Base-by-base conservation (phyloP, 2,113 vertebrate species). In the Stegostoma tigrinum region DNA sequence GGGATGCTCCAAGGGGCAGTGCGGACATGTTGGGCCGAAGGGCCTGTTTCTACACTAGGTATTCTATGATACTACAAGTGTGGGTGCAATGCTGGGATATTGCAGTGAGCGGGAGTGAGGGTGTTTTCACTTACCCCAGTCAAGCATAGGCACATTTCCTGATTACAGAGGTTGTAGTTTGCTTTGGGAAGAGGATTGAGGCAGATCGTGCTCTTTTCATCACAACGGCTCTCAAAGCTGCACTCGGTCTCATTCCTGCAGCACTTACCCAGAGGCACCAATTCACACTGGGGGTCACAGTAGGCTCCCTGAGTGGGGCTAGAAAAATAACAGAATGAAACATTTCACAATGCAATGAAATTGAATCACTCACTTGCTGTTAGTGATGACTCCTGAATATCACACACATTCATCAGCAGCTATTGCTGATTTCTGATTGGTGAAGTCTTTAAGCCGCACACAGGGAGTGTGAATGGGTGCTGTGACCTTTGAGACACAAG, bases 231-330 rank as follows among this genome's bases (percentile, higher is more conserved):
- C 42, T 96, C 96, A 61, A 95, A 96, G 85, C 96, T 97, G 86
- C 98, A 98, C 85, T 98, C 98, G 0, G 97, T 97, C 94, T 97
- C 98, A 3, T 97, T 96, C 1, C 97, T 96, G 94, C 98, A 98
- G 70, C 5, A 95, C 68, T 96, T 91, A 12, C 96, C 96, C 0
- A 5, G 34, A 0, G 96, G 75, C 96, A 97, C 98, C 27, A 98
- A 97, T 42, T 42, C 86, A 95, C 98, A 98, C 0, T 95, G 34
- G 24, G 96, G 96, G 90, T 96, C 95, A 95, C 98, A 98, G 96
- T 98, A 98, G 42, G 97, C 96, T 72, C 98, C 98, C 96, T 98
- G 98, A 95, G 98, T 98, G 1, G 98, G 98, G 96, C 98, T 98
- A 72, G 94, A n/a, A n/a, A 85, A 72, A 64, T 72, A 17, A 10